Base-by-base conservation (phyloP, 2,113 vertebrate genomes). In the Mustela nigripes region DNA sequence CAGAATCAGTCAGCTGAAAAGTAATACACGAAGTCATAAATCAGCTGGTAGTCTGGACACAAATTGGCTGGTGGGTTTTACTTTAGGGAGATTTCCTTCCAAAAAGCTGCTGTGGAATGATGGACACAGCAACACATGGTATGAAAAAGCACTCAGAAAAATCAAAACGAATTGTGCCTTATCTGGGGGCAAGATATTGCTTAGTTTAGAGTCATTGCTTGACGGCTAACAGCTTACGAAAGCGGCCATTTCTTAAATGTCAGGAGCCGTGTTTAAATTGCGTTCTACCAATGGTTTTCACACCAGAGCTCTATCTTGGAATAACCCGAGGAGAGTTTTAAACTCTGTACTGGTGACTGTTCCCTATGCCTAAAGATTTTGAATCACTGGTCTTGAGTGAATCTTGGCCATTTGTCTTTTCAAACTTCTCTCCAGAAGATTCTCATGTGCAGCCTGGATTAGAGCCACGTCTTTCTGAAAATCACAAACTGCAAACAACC, bases 81-180 rank as follows among this genome's bases (percentile, higher is more conserved):
- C 81, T 96, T 92, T 76, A 69, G 28, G 79, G 62, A 92, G 58
- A 82, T 85, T 95, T 90, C 81, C 58, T 95, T 92, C 50, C 60
- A 92, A 90, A 97, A 91, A 93, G n/a, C 14, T 82, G 69, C 62
- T 26, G 22, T 50, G 85, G 73, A 93, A 39, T 93, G 89, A 95
- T 74, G 89, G 91, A 83, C 71, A 56, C 58, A 91, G 48, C 88
- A 92, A n/a, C 74, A 85, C 36, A 33, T 48, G 73, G 26, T 80
- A 92, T 60, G 74, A 94, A 94, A 96, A 89, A 88, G 56, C 89
- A 69, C 86, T 96, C 81, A 94, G 91, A 84, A 89, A 96, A 96
- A 96, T 89, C 56, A 96, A 95, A 92, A 94, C 42, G 50, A 96
- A 94, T 67, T 76, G 62, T 89, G 79, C 91, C 92, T 95, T 79